These are phyloP conservation scores for Panopea generosa DNA, from an alignment of 2,888 invertebrate species.

Conservation along the genomic window DNA sequence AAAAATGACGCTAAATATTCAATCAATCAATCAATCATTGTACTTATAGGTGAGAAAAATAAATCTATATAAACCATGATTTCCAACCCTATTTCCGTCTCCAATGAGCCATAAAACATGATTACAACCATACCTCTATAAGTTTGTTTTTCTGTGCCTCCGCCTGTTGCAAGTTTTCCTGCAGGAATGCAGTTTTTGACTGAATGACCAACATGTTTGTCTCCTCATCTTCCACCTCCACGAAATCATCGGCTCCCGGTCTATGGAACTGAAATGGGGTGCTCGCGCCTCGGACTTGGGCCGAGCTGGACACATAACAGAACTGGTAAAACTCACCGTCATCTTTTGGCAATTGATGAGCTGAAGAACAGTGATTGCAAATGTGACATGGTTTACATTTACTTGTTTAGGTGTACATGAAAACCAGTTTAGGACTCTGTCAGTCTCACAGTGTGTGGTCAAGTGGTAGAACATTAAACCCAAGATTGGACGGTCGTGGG, in stretches of 20 bases:
- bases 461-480: too few relatives aligned
- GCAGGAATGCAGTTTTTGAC: conserved; percentile 77
- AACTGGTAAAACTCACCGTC: conserved; percentile 85
- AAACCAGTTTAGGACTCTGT: too few relatives aligned
- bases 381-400: too few relatives aligned
- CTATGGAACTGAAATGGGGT: conserved; percentile 84
- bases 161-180: conserved; percentile 77
- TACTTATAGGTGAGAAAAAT: too few relatives aligned
- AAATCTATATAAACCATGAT: neutral
- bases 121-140: conserved; percentile 68
- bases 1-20: too few relatives aligned
- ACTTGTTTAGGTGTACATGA: too few relatives aligned
- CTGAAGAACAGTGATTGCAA: too few relatives aligned
- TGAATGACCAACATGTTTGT: conserved; percentile 82
- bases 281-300: conserved; percentile 83
- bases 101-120: too few relatives aligned
- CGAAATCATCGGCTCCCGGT: conserved; percentile 80
- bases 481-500: too few relatives aligned
- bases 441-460: too few relatives aligned
- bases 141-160: conserved; percentile 69
- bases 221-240: conserved; percentile 82
- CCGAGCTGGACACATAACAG: conserved; percentile 82
- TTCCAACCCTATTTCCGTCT: neutral
- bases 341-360: conserved; percentile 81
- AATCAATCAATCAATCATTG: too few relatives aligned